Base-by-base conservation (phyloP, 2,113 vertebrate species). In the Sardina pilchardus region DNA sequence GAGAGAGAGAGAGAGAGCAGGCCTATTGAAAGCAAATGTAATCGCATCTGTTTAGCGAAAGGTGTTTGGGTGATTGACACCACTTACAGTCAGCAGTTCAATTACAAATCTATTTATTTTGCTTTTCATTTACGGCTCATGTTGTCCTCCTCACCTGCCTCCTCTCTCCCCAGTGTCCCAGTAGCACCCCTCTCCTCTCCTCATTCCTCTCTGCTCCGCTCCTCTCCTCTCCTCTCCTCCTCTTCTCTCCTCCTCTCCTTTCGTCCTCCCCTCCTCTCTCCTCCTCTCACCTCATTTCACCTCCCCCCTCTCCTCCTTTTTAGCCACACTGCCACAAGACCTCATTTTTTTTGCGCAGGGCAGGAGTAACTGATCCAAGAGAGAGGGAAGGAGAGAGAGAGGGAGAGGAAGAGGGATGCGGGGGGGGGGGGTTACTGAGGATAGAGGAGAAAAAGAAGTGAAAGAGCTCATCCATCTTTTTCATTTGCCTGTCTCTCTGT, bases 331-430 rank as follows among this genome's bases (percentile, higher is more conserved):
- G 85, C 83, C 67, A 83, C 45, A 86, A 84, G 34, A 86, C 80
- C 81, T 75, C 19, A 50, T 81, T 86, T 75, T 86, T 75, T 86
- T 75, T 85, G 80, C 75, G 82, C 43, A 83, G 67, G 71, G 36
- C 48, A 83, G 14, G 84, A 78, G 59, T 82, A 85, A 88, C 81
- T 78, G 87, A 80, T 85, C 83, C 82, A 12, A 56, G 83, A 45
- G 45, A 75, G n/a, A 19, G 26, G 12, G 75, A 56, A 53, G 30
- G 9, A 24, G 6, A 36, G 75, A 59, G 19, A 84, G 39, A 26
- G 6, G 3, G 39, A 30, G 48, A 82, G 34, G 80, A 63, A 78
- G 24, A 21, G 43, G 24, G n/a, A n/a, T n/a, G n/a, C n/a, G n/a
- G n/a, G n/a, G n/a, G n/a, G n/a, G n/a, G 14, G n/a, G 43, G 42